Conservation (phyloP, 2,888 invertebrate genomes). For the Chrysomela aeneicollis region DNA sequence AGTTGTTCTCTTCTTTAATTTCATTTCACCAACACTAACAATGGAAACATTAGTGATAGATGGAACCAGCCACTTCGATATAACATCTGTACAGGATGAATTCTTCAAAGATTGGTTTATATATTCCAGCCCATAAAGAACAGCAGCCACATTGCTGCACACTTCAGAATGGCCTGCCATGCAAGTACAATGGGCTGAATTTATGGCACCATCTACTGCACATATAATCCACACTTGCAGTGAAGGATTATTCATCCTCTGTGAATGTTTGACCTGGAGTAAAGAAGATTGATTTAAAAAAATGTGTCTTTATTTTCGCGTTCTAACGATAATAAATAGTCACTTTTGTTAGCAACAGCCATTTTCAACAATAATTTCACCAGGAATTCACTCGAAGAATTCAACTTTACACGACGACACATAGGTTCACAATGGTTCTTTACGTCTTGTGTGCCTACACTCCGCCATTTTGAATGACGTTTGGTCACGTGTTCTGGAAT, state of each 20-base stretch:
- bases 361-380: no score
- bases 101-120: no score
- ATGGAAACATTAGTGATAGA: conserved; percentile 14
- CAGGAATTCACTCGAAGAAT: no score
- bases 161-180: conserved; percentile 35
- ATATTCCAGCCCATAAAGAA: conserved; percentile 23
- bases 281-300: no score
- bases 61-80: conserved; percentile 14
- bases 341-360: no score
- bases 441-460: no score
- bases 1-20: background rate
- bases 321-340: background rate
- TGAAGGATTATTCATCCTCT: conserved; percentile 4
- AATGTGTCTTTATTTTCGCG: background rate
- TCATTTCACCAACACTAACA: background rate
- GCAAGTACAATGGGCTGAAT: conserved; percentile 29
- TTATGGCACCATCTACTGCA: conserved; percentile 22
- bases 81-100: background rate
- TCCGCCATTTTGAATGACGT: no score
- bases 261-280: no score
- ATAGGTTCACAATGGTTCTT: no score
- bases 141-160: conserved; percentile 29
- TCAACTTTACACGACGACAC: no score
- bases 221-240: background rate
- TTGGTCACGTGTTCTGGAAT: no score